Percentiles rank a stretch among this genome's conserved stretches.
Evolutionary conservation across 1,140 invertebrate genomes (phyloP).

Genomic region (Drosophila biarmipes): DNA sequence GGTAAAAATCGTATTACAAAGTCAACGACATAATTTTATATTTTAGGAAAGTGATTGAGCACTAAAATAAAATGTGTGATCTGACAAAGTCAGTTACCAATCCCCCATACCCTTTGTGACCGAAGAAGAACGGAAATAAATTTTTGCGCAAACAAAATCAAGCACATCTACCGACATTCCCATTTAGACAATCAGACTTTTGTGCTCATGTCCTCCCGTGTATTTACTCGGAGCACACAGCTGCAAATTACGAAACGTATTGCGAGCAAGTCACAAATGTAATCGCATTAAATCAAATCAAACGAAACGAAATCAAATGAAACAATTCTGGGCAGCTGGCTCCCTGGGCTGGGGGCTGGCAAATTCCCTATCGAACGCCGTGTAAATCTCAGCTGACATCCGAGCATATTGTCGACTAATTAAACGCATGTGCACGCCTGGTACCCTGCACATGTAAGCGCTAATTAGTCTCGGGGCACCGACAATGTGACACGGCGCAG

Average conservation of each 20-base stretch:
- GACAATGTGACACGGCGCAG: conserved; percentile 71
- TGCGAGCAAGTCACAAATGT: conserved; percentile 31
- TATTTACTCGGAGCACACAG: conserved; percentile 14
- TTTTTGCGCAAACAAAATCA: conserved; percentile 69
- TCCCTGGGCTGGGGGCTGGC: not conserved
- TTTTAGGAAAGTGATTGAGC: not conserved
- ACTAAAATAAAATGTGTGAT: no score
- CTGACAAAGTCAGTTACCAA: not conserved
- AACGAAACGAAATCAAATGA: conserved; percentile 46
- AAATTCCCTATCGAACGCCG: conserved; percentile 9
- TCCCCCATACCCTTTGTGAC: not conserved
- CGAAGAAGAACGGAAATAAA: conserved; percentile 38
- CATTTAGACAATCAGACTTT: conserved; percentile 45
- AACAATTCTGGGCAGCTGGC: conserved; percentile 20
- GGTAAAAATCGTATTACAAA: no score
- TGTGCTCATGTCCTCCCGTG: conserved; percentile 19
- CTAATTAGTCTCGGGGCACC: conserved; percentile 68
- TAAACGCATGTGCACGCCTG: conserved; percentile 65
- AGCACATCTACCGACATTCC: conserved; percentile 19
- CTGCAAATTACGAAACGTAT: conserved; percentile 49
- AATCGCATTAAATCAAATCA: conserved; percentile 66
- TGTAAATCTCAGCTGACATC: conserved; percentile 50
- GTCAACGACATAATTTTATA: no score
- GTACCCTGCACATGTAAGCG: conserved; percentile 13
- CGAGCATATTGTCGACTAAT: conserved; percentile 63